Base-by-base conservation (phyloP, 2,113 vertebrate genomes). In the Calypte anna region DNA sequence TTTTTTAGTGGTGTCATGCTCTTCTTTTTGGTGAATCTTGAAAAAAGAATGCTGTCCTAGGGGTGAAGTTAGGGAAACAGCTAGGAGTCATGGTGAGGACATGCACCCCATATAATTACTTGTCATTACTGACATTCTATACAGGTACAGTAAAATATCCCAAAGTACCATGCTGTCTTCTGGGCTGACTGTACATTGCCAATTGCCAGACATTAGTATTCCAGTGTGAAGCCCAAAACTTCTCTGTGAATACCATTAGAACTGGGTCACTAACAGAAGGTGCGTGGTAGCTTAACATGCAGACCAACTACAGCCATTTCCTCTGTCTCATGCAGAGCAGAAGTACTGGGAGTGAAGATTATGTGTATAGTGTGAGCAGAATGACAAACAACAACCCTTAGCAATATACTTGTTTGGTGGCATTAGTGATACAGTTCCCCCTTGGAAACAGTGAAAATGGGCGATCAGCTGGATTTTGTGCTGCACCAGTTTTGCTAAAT, bases 261-360 rank as follows among this genome's bases (percentile, higher is more conserved):
- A 88, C 30, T 66, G 90, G 69, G 86, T 95, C 92, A 91, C 73
- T 73, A 24, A 40, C 86, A 91, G 91, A 82, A 91, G 82, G 83
- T 91, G 91, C 0, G 14, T 70, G 85, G 80, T 58, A 76, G 72
- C 58, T 83, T 73, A 79, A 91, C 66, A 38, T 31, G 80, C 83
- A 86, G 57, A 96, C 79, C 61, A 73, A 67, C 57, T 53, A 54
- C 80, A 90, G 82, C 64, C 88, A 25, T 90, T 94, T 93, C 73
- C 74, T 93, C 80, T 0, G 3, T 67, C 76, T 84, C 36, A 2
- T 28, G 33, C 46, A 30, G 72, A 90, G 76, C 63, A 83, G 73
- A 90, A 82, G 64, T 16, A 53, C 62, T 8, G 82, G 66, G 86
- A 77, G 73, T 28, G 80, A 79, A 92, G 94, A 78, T 86, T 59